These are phyloP conservation scores for Andrena flavipes DNA, from an alignment of 2,888 invertebrate species.

Conservation along the genomic window DNA sequence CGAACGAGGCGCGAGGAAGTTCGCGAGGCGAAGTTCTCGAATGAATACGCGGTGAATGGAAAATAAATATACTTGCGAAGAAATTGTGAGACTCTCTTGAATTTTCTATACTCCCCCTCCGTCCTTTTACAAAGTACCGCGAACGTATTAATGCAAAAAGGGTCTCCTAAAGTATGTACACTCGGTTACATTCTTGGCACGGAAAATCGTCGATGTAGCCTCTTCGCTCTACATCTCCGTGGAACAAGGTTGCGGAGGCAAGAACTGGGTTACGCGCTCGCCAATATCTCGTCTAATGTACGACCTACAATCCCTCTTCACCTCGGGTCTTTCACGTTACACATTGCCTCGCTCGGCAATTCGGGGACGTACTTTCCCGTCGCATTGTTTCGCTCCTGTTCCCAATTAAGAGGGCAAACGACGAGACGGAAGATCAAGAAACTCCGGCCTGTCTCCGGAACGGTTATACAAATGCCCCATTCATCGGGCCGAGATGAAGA, in stretches of 20 bases:
- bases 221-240: constrained; percentile 17
- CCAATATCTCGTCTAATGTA: constrained; percentile 50
- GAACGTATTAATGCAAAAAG: constrained; percentile 46
- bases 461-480: constrained; percentile 15
- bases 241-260: constrained; percentile 2
- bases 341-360: not conserved
- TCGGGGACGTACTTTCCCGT: not conserved
- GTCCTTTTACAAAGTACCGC: not conserved
- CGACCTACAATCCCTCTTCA: constrained; percentile 46
- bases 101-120: not conserved
- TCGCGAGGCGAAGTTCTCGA: not conserved
- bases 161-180: constrained; percentile 29
- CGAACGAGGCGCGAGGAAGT: not conserved
- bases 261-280: constrained; percentile 51
- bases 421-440: constrained; percentile 34
- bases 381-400: constrained; percentile 50
- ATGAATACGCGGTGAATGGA: not conserved
- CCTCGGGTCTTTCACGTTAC: constrained; percentile 31
- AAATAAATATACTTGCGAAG: not conserved
- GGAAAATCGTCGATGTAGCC: constrained; percentile 30
- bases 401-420: constrained; percentile 54
- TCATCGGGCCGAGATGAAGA: no score
- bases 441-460: constrained; percentile 20
- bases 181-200: constrained; percentile 42
- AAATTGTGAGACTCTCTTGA: not conserved